phyloP scores from a whole-genome alignment of 53 echinoderm and acorn worm species.

The Hippasteria phrygiana region DNA sequence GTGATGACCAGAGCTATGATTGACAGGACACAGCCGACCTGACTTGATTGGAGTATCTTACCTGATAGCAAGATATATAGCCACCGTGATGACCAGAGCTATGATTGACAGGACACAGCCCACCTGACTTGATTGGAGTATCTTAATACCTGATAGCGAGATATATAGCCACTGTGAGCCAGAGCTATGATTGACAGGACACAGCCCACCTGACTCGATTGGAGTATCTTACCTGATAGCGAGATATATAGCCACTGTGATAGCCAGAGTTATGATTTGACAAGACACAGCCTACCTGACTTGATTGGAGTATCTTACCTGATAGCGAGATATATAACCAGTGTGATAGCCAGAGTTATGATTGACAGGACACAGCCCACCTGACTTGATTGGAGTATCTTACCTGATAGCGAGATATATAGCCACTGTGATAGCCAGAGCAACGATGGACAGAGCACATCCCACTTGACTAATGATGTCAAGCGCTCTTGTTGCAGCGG shows the following conservation, averaged over 20 bases:
- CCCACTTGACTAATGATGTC: slow-evolving; percentile 65
- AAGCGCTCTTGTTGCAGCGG: too few relatives aligned
- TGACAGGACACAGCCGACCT: too few relatives aligned
- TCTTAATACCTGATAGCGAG: too few relatives aligned
- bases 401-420: slow-evolving; percentile 81
- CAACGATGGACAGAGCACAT: slow-evolving; percentile 50
- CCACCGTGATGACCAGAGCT: slow-evolving; percentile 44
- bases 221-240: slow-evolving; percentile 42
- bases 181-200: too few relatives aligned
- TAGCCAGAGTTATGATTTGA: slow-evolving; percentile 23
- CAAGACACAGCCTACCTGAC: too few relatives aligned
- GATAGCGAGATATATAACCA: too few relatives aligned
- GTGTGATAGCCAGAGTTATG: slow-evolving; percentile 64
- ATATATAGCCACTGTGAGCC: slow-evolving; percentile 58
- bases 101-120: background rate
- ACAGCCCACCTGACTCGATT: background rate
- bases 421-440: slow-evolving; percentile 71
- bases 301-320: too few relatives aligned
- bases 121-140: too few relatives aligned
- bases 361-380: slow-evolving; percentile 42
- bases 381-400: slow-evolving; percentile 18
- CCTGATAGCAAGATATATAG: too few relatives aligned
- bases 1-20: too few relatives aligned
- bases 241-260: too few relatives aligned
- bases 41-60: slow-evolving; percentile 33